Evolutionary conservation across 2,888 invertebrate species (phyloP), one percentile per base, ranked within the genome.

Genomic region (Drosophila acutilabella): DNA sequence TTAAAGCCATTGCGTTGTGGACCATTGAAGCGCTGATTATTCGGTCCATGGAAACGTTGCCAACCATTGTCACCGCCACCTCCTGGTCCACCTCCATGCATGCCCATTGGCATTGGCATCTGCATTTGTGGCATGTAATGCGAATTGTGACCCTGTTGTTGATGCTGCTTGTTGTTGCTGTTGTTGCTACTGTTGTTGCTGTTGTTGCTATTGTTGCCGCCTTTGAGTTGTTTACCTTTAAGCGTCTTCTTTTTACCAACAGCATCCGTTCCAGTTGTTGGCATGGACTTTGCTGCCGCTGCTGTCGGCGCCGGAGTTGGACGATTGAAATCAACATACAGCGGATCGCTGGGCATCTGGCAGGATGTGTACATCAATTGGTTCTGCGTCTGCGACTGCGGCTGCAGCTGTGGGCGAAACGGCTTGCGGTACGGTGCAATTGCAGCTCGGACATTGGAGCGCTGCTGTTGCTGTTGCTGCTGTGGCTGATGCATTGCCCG

Each of bases 341-440:
- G 92, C 2, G 92, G 91, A 82, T 92, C 92, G 65, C 92, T 92
- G 30, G 92, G 92, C 77, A 92, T 92, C 71, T 92, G 92, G 67
- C 89, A 90, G 59, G 91, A 89, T 65, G 90, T 88, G 75, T 91
- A 92, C 90, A 92, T 91, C 38, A 90, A 83, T 58, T 87, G 88
- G 23, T 84, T 87, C 52, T 72, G 77, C 36, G 13, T 8, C 30
- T 30, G 30, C 2, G 30, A 30, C 30, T 30, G 30, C 36, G 44
- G 6, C 45, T 66, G 67, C 11, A 20, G 20, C 47, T 61, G 77
- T 2, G 57, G 52, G 14, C 78, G 80, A 51, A 84, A 80, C 6
- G 85, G 83, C 59, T 89, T 90, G 26, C 84, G 84, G 44, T 90
- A 90, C 20, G 90, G 90, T 58, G 86, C 80, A 30, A 76, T 71